phyloP scores from a whole-genome alignment of 2,113 vertebrate species.

The Elephas maximus region DNA sequence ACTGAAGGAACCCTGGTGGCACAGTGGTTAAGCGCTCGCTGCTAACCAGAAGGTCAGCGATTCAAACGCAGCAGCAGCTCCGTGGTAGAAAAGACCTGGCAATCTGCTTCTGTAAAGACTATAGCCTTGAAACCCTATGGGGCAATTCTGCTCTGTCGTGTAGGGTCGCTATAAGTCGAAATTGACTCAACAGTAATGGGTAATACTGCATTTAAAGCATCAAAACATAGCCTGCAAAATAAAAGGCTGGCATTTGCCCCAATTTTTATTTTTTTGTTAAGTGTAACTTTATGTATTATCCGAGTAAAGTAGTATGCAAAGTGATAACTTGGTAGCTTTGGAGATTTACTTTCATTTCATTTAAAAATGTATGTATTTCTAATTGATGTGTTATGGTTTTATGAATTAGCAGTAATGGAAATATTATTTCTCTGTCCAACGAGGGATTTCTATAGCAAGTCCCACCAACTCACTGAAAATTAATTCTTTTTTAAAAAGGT shows the following conservation, averaged over 20 bases:
- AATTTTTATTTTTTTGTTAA: neutral
- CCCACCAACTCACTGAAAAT: constrained; percentile 11
- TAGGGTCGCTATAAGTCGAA: neutral
- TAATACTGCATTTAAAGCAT: neutral
- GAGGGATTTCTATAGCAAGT: neutral
- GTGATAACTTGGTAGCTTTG: neutral
- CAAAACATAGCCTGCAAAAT: neutral
- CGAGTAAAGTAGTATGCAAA: constrained; percentile 30
- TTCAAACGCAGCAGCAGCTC: neutral
- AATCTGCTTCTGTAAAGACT: neutral
- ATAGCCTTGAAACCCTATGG: neutral
- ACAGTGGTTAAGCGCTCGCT: neutral
- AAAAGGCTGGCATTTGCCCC: neutral
- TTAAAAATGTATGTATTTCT: constrained; percentile 23
- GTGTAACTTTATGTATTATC: constrained; percentile 40
- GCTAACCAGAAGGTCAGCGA: neutral
- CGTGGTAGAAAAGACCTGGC: neutral
- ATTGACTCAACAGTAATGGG: no score
- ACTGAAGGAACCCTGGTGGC: neutral
- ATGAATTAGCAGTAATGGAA: constrained; percentile 40
- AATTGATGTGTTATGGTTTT: neutral
- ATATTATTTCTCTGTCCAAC: neutral
- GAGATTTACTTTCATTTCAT: constrained; percentile 21
- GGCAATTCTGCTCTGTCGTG: neutral
- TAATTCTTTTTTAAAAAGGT: constrained; percentile 9